Percentiles rank a stretch among this genome's conserved stretches.
Conservation (phyloP, 2,888 invertebrate genomes). For the Autographa gamma region DNA sequence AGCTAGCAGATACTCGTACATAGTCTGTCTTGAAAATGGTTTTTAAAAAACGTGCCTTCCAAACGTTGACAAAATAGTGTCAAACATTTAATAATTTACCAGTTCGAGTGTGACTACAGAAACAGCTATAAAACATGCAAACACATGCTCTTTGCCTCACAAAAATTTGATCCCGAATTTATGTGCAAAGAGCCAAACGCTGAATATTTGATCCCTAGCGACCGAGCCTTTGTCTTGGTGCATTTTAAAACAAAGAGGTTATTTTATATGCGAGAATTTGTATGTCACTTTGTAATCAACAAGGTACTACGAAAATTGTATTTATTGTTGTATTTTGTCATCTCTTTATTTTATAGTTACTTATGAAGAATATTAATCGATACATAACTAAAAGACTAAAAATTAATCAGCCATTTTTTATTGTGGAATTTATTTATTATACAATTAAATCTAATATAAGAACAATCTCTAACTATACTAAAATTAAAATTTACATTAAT, state of each 20-base stretch:
- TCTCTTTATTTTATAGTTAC: no score
- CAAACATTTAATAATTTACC: slow-evolving; percentile 37
- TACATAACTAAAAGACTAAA: no score
- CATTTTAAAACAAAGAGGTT: slow-evolving; percentile 52
- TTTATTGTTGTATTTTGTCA: no score
- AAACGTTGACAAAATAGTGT: slow-evolving; percentile 25
- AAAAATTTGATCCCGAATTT: slow-evolving; percentile 58
- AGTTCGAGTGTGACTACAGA: slow-evolving; percentile 12
- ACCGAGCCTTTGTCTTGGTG: slow-evolving; percentile 47
- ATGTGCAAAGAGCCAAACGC: slow-evolving; percentile 33
- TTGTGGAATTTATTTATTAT: no score
- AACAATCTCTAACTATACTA: no score
- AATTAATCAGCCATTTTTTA: no score
- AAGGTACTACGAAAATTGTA: not conserved
- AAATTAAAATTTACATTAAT: no score
- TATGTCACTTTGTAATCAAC: not conserved
- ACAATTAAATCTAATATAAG: no score
- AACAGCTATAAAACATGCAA: slow-evolving; percentile 52
- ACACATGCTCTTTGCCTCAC: slow-evolving; percentile 38
- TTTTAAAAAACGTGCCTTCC: not conserved
- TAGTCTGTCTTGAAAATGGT: not conserved
- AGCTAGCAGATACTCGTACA: not conserved
- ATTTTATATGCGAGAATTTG: slow-evolving; percentile 16
- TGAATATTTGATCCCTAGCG: slow-evolving; percentile 52
- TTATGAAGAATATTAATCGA: no score